Base-by-base conservation (phyloP, 92 coral and sea anemone species). In the Siderastrea radians region DNA sequence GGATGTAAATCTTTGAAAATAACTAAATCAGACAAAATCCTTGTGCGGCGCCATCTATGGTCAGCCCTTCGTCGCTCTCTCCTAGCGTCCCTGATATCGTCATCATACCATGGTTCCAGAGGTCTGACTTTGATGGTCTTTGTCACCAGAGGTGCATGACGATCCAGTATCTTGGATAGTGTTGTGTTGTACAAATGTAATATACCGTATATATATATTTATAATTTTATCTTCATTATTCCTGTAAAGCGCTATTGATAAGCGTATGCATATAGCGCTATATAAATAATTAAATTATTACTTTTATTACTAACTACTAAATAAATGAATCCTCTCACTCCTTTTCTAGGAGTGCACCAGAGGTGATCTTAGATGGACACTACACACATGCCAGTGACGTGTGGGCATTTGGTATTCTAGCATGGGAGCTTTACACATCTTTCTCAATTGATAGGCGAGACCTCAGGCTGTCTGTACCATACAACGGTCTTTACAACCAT, bases 391-490 rank as follows among this genome's bases (percentile, higher is more conserved):
- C 92, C 26, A 84, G 87, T 13, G 92, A 88, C 49, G 88, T 88
- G 60, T 88, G 92, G 92, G 86, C 92, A 4, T 88, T 88, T 88
- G 92, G 92, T 2, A 85, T 88, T 74, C 15, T 88, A 44, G 43
- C 88, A 6, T 88, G 92, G 92, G 92, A 88, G 62, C 60, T 82
- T 47, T 88, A 81, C 84, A 67, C 49, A 61, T 52, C 81, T 6
- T 77, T 77, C 15, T 49, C 75, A 68, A 68, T 64, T 73, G 91
- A 57, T 58, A 86, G 45, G 13, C 4, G 44, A 1, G 15, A 57
- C 4, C 15, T 19, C 19, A 14, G 4, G 4, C 2, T 15, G 11
- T 55, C 80, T 2, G 1, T 75, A 16, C 80, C 80, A n/a, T 75
- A 55, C 80, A 15, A 54, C 51, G 66, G 4, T 14, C 66, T 61